A percentile compares a stretch with the other conserved stretches of the same genome.
phyloP scores from a whole-genome alignment of 2,888 invertebrate genomes.

The Entomobrya proxima region DNA sequence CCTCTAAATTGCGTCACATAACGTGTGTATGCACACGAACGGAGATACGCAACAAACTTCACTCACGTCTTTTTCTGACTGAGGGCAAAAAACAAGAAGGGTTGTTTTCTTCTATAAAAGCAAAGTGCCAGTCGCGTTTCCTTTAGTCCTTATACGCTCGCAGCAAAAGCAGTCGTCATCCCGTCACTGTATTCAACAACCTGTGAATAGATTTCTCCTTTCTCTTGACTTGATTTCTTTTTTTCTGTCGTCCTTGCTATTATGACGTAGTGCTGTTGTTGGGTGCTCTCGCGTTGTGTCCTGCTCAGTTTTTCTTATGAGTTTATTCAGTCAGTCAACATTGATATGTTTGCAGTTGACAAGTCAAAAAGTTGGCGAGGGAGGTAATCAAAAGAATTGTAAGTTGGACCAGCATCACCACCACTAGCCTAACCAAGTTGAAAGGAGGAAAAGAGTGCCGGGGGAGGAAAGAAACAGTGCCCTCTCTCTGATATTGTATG shows the following conservation, averaged over 20 bases:
- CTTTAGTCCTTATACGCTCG: neutral
- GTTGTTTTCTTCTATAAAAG: constrained; percentile 21
- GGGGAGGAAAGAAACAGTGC: neutral
- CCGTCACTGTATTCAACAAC: constrained; percentile 46
- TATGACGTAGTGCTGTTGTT: constrained; percentile 32
- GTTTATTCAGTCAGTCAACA: constrained; percentile 30
- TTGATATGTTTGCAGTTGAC: constrained; percentile 64
- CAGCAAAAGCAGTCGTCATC: constrained; percentile 32
- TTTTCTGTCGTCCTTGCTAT: neutral
- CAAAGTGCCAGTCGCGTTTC: neutral
- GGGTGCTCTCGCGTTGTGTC: constrained; percentile 8
- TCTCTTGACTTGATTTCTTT: constrained; percentile 22
- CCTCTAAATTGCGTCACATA: constrained; percentile 52
- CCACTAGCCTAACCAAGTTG: neutral
- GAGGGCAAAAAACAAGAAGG: constrained; percentile 41
- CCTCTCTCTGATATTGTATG: neutral
- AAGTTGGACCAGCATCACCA: constrained; percentile 29
- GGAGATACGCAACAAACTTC: neutral
- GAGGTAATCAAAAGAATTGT: constrained; percentile 44
- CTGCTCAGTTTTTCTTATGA: constrained; percentile 37
- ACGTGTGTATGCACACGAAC: constrained; percentile 35
- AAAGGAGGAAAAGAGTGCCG: neutral
- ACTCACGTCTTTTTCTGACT: constrained; percentile 1
- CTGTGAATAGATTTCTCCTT: constrained; percentile 40
- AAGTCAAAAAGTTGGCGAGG: constrained; percentile 51